phyloP scores from a whole-genome alignment of 2,797 vertebrate genomes.

The Muscicapa comitata region DNA sequence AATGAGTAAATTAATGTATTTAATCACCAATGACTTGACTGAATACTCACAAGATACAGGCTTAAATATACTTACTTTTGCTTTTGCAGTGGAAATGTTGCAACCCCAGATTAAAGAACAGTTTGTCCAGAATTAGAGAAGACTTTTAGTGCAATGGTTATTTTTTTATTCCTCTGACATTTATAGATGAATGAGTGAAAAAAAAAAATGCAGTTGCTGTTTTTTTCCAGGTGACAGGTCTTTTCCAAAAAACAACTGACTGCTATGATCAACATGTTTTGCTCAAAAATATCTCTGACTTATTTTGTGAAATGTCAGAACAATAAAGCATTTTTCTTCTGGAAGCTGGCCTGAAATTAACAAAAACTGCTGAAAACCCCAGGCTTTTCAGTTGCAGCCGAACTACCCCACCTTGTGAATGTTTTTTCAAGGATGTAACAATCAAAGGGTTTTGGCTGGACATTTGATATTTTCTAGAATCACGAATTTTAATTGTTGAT shows the following conservation, averaged over 20 bases:
- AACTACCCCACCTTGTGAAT: background rate
- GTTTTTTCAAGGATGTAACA: background rate
- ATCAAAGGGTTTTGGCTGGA: background rate
- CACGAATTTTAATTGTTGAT: background rate
- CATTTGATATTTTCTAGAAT: background rate
- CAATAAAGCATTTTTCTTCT: background rate
- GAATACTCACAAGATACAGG: background rate
- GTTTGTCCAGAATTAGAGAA: background rate
- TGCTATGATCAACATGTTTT: slow-evolving; percentile 9
- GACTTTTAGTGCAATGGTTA: background rate
- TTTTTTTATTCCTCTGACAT: background rate
- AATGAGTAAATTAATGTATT: background rate
- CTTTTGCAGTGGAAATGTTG: background rate
- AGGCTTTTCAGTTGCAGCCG: background rate
- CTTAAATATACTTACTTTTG: background rate
- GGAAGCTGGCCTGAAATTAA: background rate
- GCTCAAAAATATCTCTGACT: background rate
- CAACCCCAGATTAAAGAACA: background rate
- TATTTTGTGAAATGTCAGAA: slow-evolving; percentile 38
- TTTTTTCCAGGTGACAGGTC: background rate
- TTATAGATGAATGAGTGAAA: background rate
- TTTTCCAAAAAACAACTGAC: background rate
- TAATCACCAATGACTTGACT: background rate
- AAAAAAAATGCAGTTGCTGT: background rate
- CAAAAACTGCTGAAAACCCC: background rate